A percentile compares a stretch with the other conserved stretches of the same genome.
Conservation (phyloP, 2,888 invertebrate species). For the Phanerotoma sp. region DNA sequence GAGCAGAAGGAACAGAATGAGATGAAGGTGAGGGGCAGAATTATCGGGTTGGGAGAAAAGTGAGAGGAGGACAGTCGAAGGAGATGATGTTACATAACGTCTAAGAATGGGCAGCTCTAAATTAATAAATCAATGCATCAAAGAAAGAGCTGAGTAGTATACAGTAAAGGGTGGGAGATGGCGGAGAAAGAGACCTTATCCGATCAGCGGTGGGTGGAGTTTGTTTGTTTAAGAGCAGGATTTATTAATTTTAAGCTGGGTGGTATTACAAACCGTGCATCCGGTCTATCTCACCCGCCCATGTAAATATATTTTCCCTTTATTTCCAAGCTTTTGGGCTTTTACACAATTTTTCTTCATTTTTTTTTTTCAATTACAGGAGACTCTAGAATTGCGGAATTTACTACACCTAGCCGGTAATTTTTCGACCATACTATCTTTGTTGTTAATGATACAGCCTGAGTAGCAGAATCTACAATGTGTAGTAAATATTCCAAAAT, state of each 20-base stretch:
- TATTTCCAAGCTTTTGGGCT: conserved; percentile 23
- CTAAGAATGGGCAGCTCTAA: conserved; percentile 57
- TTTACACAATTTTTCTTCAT: conserved; percentile 2
- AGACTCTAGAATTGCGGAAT: too few relatives aligned
- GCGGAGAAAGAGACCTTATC: conserved; percentile 46
- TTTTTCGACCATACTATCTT: too few relatives aligned
- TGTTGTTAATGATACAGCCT: too few relatives aligned
- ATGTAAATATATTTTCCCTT: conserved; percentile 32
- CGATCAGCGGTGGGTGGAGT: conserved; percentile 56
- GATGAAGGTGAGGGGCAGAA: conserved; percentile 7
- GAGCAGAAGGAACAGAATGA: conserved; percentile 33
- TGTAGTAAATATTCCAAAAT: too few relatives aligned
- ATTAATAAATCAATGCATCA: conserved; percentile 56
- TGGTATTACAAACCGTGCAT: conserved; percentile 45
- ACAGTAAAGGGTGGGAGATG: conserved; percentile 14
- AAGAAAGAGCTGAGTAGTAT: conserved; percentile 8
- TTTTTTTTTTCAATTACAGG: neutral
- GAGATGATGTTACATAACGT: conserved; percentile 27
- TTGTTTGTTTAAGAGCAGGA: conserved; percentile 57
- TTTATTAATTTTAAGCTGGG: conserved; percentile 56
- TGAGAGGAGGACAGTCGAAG: conserved; percentile 17
- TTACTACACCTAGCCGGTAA: too few relatives aligned
- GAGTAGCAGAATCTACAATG: too few relatives aligned
- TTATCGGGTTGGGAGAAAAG: too few relatives aligned
- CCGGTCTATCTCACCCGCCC: conserved; percentile 25